Conservation (phyloP, 2,888 invertebrate genomes). For the Microchrysa polita region DNA sequence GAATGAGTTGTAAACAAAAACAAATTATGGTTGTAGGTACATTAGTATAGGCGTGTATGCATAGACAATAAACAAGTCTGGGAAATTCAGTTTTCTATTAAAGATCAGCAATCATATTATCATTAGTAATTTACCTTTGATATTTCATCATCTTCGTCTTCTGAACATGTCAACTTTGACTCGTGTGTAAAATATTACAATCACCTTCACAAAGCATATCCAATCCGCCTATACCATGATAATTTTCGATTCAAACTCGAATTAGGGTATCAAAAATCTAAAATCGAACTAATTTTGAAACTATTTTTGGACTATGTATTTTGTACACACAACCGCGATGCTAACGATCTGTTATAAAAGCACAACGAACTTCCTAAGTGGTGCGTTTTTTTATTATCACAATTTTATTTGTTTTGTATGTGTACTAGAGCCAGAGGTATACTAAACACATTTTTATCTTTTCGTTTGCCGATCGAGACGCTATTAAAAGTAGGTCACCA, state of each 20-base stretch:
- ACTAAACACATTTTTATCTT: conserved; percentile 24
- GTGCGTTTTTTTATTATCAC: neutral
- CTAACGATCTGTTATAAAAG: neutral
- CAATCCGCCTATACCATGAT: too few species aligned
- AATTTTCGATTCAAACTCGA: too few species aligned
- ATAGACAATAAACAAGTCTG: neutral
- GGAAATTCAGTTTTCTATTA: neutral
- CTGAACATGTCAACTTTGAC: neutral
- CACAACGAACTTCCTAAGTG: conserved; percentile 29
- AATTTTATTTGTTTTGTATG: conserved; percentile 1
- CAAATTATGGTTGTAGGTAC: too few species aligned
- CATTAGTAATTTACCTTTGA: conserved; percentile 23
- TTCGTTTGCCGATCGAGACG: conserved; percentile 21
- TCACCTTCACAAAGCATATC: too few species aligned
- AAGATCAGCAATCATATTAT: conserved; percentile 1
- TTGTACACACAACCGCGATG: neutral
- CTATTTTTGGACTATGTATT: conserved; percentile 2
- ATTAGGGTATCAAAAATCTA: too few species aligned
- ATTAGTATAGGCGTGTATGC: neutral
- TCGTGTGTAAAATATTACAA: too few species aligned
- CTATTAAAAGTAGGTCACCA: conserved; percentile 38
- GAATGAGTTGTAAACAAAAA: conserved; percentile 20
- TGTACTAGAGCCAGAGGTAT: too few species aligned
- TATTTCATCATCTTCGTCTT: conserved; percentile 18
- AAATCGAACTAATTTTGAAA: neutral